These are phyloP conservation scores for Rhabditoides inermis DNA, from an alignment of 2,888 invertebrate genomes.

Conservation along the genomic window DNA sequence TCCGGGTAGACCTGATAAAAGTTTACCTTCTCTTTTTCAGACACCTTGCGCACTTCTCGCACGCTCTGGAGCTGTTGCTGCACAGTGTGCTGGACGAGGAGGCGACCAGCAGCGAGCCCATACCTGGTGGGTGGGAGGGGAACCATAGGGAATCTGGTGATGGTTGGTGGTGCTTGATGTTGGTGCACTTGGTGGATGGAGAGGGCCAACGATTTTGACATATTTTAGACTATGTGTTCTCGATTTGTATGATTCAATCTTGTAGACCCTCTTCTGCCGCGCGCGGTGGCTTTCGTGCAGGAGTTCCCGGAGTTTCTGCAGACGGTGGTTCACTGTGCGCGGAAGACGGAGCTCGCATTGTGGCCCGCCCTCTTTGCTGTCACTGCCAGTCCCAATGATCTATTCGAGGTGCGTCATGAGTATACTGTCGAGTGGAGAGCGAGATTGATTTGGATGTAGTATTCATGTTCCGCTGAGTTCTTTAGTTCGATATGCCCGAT, in stretches of 20 bases:
- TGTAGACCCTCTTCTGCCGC: slow-evolving; percentile 82
- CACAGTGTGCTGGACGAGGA: slow-evolving; percentile 91
- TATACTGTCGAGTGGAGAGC: too few relatives aligned
- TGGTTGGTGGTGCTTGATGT: too few relatives aligned
- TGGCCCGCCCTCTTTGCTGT: slow-evolving; percentile 96
- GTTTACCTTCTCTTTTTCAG: too few relatives aligned
- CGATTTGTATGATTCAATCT: not conserved
- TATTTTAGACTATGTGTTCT: too few relatives aligned
- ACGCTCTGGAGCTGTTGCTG: slow-evolving; percentile 89
- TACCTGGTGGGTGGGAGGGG: slow-evolving; percentile 72
- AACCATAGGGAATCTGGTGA: too few relatives aligned
- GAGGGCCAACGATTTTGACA: too few relatives aligned
- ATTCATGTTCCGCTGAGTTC: too few relatives aligned
- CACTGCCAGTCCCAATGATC: slow-evolving; percentile 88
- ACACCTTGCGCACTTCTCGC: slow-evolving; percentile 91
- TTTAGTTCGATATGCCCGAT: too few relatives aligned
- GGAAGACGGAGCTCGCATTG: slow-evolving; percentile 97
- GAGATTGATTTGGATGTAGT: too few relatives aligned
- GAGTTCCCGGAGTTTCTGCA: slow-evolving; percentile 92
- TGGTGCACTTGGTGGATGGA: too few relatives aligned
- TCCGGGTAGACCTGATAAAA: too few relatives aligned
- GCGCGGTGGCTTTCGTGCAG: slow-evolving; percentile 92
- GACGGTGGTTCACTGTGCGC: slow-evolving; percentile 94
- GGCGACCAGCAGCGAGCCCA: slow-evolving; percentile 95
- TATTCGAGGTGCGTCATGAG: slow-evolving; percentile 68